Evolutionary conservation across 2,113 vertebrate species (phyloP), one percentile per base, ranked within the genome.

Genomic region (Diadophis punctatus): DNA sequence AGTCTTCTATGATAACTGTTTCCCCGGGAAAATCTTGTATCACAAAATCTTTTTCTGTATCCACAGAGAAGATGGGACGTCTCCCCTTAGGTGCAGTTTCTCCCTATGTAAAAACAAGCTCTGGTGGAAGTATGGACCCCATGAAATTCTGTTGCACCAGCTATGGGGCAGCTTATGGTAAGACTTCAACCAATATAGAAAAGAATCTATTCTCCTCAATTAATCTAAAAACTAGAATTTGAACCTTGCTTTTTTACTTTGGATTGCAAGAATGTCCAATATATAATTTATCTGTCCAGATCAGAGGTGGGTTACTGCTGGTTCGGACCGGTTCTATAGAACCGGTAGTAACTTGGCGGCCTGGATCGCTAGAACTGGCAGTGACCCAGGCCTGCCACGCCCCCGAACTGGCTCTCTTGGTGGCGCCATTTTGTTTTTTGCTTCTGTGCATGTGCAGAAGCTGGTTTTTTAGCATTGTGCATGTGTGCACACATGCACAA

Each of bases 81-180:
- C 92, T 85, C 18, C 96, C 68, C 0, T 0, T 93, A 14, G 97
- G 96, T 1, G 49, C 88, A 0, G 60, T 94, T 2, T 95, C 96
- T 46, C 96, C 97, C 3, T 90, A 92, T 0, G 96, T 95, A 51
- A 94, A 93, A 92, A 97, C 92, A 88, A 97, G 96, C 68, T 94
- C 94, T 0, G 96, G 95, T 85, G 97, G 94, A 80, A 96, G 94
- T 84, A 8, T 95, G 0, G 91, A 97, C 51, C 97, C 97, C 18
- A 8, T 96, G 94, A 94, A 96, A 10, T 97, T 97, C 92, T 97
- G 97, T 0, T 93, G 96, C 91, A 98, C 97, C 48, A 97, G 92
- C 91, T 97, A 97, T 90, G 95, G 96, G 91, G 96, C 93, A 89
- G 95, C 97, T 63, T 97, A 96, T 0, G 96, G 97, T 97, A 93